A percentile compares a stretch with the other conserved stretches of the same genome.
phyloP scores from a whole-genome alignment of 2,113 vertebrate genomes.

The Sardina pilchardus region DNA sequence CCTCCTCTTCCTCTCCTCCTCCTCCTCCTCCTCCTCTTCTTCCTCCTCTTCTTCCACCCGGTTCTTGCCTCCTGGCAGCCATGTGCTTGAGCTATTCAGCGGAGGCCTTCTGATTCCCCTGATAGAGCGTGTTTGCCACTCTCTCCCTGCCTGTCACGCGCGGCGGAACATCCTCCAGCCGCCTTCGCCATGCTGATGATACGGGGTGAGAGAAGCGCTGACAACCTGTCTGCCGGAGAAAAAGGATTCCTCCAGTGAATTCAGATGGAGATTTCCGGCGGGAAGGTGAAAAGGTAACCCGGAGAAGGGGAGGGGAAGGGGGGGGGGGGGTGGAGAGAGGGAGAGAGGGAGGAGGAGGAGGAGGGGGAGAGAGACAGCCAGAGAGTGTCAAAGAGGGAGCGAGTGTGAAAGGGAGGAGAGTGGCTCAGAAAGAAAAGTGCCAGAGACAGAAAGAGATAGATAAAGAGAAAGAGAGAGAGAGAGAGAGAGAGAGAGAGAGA shows the following conservation, averaged over 20 bases:
- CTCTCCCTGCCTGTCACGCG: not conserved
- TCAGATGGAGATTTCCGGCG: constrained; percentile 18
- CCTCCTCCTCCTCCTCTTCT: too few species aligned
- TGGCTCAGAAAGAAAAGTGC: not conserved
- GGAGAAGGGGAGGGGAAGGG: not conserved
- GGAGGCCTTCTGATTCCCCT: constrained; percentile 13
- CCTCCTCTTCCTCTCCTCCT: too few species aligned
- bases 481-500: too few species aligned
- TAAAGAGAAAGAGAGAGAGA: not conserved
- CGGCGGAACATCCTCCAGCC: not conserved
- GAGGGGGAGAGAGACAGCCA: not conserved
- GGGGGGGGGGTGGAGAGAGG: not conserved
- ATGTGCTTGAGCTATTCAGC: not conserved
- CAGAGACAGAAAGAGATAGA: not conserved
- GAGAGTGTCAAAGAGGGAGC: constrained; percentile 11
- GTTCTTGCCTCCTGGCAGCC: not conserved
- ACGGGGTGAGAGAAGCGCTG: constrained; percentile 1
- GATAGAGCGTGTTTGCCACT: constrained; percentile 13
- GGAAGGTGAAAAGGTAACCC: constrained; percentile 14
- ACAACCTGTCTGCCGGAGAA: constrained; percentile 15
- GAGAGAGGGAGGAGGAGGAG: not conserved
- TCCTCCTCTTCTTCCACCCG: too few species aligned
- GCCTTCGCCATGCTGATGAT: constrained; percentile 12
- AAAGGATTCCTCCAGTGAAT: constrained; percentile 18
- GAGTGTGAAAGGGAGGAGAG: constrained; percentile 4